A percentile compares a stretch with the other conserved stretches of the same genome.
phyloP scores from a whole-genome alignment of 2,888 invertebrate genomes.

The Drosophila quinaria region DNA sequence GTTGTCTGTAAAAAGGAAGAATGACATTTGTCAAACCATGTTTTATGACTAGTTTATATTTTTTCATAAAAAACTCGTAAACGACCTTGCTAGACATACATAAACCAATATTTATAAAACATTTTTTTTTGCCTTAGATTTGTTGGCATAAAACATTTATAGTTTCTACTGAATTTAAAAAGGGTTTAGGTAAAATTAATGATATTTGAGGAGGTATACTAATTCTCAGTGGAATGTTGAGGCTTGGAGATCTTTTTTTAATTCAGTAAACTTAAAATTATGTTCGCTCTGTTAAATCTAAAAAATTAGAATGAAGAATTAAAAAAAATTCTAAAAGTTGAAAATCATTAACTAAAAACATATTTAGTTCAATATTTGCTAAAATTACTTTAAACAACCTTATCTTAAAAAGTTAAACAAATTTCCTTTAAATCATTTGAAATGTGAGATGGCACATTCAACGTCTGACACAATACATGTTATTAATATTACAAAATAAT shows the following conservation, averaged over 20 bases:
- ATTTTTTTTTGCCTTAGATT: neutral
- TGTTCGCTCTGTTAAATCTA: too few species aligned
- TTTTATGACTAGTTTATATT: slow-evolving; percentile 27
- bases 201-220: neutral
- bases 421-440: too few species aligned
- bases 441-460: too few species aligned
- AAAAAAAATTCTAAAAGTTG: too few species aligned
- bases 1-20: slow-evolving; percentile 55
- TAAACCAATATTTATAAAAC: neutral
- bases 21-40: slow-evolving; percentile 65
- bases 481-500: neutral
- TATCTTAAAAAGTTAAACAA: too few species aligned
- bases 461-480: neutral
- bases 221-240: neutral
- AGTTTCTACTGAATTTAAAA: neutral
- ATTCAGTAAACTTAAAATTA: too few species aligned
- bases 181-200: neutral
- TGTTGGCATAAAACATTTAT: neutral
- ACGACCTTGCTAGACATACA: slow-evolving; percentile 21
- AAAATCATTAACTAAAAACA: neutral
- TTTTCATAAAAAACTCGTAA: slow-evolving; percentile 15
- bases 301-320: too few species aligned
- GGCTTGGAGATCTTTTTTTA: neutral
- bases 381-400: neutral
- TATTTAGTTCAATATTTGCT: neutral